Base-by-base conservation (phyloP, 1,140 invertebrate genomes). In the Drosophila parabipectinata region DNA sequence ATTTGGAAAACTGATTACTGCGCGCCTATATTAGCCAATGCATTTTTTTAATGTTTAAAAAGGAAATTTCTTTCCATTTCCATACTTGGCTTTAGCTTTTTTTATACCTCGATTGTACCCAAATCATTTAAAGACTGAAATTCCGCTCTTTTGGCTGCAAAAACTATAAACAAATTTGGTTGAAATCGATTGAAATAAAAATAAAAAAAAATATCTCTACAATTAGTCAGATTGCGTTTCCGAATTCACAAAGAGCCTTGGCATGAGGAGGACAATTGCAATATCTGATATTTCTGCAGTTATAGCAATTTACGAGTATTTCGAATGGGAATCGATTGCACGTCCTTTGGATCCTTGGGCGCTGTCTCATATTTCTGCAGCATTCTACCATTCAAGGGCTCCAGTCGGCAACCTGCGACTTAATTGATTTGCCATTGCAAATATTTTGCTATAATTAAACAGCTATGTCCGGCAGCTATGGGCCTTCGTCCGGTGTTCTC, bases 401-500 rank as follows among this genome's bases (percentile, higher is more conserved):
- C 1, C 8, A 30, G 21, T 21, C 21, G 21, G 41, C 28, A 63
- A 45, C 63, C 61, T 18, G 28, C 39, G 32, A 48, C 55, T 80
- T 79, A 71, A 75, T 79, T 79, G 59, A 71, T 75, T 76, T 63
- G 66, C 59, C 55, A 48, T 37, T 51, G 71, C 55, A 79, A 80
- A 79, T 79, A 76, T 79, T 79, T 79, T 75, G 63, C 50, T 64
- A 71, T 79, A 79, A 79, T 79, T 69, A 62, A 58, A 52, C 47
- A 44, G 68, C 45, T n/a, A n/a, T 52, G 61, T 54, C 64, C 63
- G 32, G 53, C 44, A 15, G n/a, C 41, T 18, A 18, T 18, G 15
- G 18, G 9, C 14, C 14, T 1, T 18, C 18, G 18, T 18, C 18
- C 18, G 21, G 21, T 21, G 21, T 14, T 18, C 41, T 32, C 12